These are phyloP conservation scores for Oscheius sp. DNA, from an alignment of 2,888 invertebrate genomes.

Conservation along the genomic window DNA sequence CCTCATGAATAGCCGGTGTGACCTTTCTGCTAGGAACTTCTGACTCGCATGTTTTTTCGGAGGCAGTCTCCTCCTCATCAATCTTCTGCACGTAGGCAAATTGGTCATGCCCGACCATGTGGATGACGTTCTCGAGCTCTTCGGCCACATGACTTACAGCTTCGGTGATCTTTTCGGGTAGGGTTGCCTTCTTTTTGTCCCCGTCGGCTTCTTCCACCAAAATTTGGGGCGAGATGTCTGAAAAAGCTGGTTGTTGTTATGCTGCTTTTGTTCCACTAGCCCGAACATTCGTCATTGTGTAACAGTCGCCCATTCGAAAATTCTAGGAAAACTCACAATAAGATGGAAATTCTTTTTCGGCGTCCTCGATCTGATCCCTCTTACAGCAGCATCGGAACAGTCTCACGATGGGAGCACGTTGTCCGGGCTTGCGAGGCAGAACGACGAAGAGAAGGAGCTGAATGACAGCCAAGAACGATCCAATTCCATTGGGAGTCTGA, in stretches of 20 bases:
- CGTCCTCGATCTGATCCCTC: slow-evolving; percentile 47
- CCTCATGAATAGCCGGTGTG: background rate
- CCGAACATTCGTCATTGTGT: background rate
- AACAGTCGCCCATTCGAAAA: background rate
- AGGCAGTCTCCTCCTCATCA: slow-evolving; percentile 58
- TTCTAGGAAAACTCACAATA: slow-evolving; percentile 43
- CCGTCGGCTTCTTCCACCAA: slow-evolving; percentile 45
- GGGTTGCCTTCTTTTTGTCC: slow-evolving; percentile 46
- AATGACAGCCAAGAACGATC: slow-evolving; percentile 81
- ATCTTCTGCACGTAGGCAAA: slow-evolving; percentile 67
- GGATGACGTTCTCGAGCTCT: slow-evolving; percentile 70
- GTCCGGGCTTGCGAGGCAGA: slow-evolving; percentile 78
- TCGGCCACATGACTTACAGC: slow-evolving; percentile 66
- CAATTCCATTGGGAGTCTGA: slow-evolving; percentile 85
- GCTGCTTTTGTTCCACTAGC: background rate
- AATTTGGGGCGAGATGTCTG: slow-evolving; percentile 53
- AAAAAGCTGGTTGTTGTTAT: slow-evolving; percentile 27
- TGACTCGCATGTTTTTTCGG: slow-evolving; percentile 50
- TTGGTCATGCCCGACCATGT: slow-evolving; percentile 68
- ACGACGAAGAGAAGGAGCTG: slow-evolving; percentile 84
- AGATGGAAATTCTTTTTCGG: slow-evolving; percentile 32
- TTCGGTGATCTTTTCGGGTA: slow-evolving; percentile 61
- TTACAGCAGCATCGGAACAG: slow-evolving; percentile 56
- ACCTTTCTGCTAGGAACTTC: background rate
- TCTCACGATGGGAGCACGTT: slow-evolving; percentile 64